A percentile compares a stretch with the other conserved stretches of the same genome.
Conservation (phyloP, 1,140 invertebrate species). For the Drosophila lacertosa region DNA sequence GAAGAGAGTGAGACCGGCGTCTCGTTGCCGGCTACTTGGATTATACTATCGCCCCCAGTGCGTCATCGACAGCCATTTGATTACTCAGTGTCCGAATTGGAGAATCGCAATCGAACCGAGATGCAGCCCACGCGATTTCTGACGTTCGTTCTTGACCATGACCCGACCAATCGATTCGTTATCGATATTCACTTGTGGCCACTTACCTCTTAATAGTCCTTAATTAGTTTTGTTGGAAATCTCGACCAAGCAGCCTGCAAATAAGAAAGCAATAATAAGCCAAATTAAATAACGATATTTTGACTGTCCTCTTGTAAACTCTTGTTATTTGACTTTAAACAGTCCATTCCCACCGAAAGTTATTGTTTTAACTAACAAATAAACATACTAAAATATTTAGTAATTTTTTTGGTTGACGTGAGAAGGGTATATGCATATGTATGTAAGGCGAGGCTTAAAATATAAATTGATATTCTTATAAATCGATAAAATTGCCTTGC, state of each 20-base stretch:
- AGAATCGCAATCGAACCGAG: neutral
- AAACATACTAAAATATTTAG: too few species aligned
- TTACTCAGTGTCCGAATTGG: slow-evolving; percentile 25
- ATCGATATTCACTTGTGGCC: neutral
- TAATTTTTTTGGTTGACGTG: too few species aligned
- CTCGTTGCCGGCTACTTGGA: slow-evolving; percentile 23
- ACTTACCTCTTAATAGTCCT: slow-evolving; percentile 78
- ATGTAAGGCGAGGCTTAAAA: too few species aligned
- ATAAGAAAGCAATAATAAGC: slow-evolving; percentile 24
- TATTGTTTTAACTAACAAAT: too few species aligned
- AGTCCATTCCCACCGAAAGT: too few species aligned
- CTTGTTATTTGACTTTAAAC: too few species aligned
- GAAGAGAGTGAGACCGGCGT: slow-evolving; percentile 28
- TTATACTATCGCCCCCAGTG: slow-evolving; percentile 11
- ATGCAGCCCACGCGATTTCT: neutral
- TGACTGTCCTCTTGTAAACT: too few species aligned
- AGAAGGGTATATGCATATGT: too few species aligned
- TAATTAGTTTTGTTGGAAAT: slow-evolving; percentile 68
- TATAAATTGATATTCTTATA: neutral
- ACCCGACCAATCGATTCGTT: slow-evolving; percentile 2
- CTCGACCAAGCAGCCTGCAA: slow-evolving; percentile 64
- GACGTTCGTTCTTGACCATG: slow-evolving; percentile 38
- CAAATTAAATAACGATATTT: neutral
- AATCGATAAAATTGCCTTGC: neutral
- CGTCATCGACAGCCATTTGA: slow-evolving; percentile 30